Base-by-base conservation (phyloP, 2,797 vertebrate genomes). In the Fistularia commersonii region DNA sequence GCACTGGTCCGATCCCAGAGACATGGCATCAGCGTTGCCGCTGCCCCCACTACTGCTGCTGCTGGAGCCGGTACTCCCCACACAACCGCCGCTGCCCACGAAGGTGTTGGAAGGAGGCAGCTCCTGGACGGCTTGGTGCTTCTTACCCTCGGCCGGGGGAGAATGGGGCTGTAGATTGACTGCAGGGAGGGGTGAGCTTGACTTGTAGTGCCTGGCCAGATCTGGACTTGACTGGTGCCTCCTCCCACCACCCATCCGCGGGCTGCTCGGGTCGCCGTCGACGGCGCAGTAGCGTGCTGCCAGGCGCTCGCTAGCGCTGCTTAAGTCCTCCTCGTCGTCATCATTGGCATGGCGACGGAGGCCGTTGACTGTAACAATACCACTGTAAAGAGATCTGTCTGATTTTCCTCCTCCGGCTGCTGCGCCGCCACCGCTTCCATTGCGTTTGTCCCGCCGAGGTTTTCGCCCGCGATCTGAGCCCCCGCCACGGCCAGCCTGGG, bases 51-150 rank as follows among this genome's bases (percentile, higher is more conserved):
- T 86, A 6, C 83, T 88, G 78, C 88, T 87, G 63, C 84, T 85
- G 73, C 90, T 90, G 51, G 89, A 90, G 48, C 81, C 86, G 8
- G 84, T 82, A 11, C 87, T 89, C 11, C 85, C 84, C 67, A 74
- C 94, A 76, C 93, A 94, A 70, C 93, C 94, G 0, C 93, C 93
- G 6, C 93, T 92, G 47, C 94, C 95, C 82, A 97, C 95, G 61
- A 99, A 99, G 73, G 97, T 99, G 88, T 99, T 99, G 76, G 97
- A 95, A 7, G 95, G 95, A 56, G 97, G 97, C 66, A 99, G 91
- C 64, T 99, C 96, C 91, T 98, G 97, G 60, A 99, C 95, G 0
- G 93, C 95, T 76, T 98, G 95, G 77, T 98, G 96, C 83, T 98
- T 98, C 90, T 98, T 98, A 23, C 95, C 94, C 48, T 91, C 90